Evolutionary conservation across 2,888 invertebrate genomes (phyloP), one percentile per base, ranked within the genome.

Genomic region (Mellilla xanthometata): DNA sequence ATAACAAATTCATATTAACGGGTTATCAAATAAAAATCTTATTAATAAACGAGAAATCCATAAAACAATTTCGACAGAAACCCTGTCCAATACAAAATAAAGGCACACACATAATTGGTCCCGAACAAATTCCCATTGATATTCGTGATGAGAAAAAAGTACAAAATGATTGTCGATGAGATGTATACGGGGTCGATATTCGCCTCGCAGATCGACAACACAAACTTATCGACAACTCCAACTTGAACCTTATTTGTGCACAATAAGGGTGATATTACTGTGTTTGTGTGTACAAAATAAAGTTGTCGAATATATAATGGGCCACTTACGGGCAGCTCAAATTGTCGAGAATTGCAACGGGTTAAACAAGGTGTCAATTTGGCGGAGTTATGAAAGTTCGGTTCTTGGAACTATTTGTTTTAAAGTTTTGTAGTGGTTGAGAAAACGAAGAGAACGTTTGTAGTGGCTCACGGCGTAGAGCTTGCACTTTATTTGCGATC

Each of bases 331-430:
- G 72, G 70, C 76, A 66, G 74, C 71, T 86, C 86, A 87, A 87
- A 87, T 88, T 82, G 86, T 81, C 72, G 75, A 70, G 85, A 79
- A 84, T 83, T 81, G 86, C 85, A 75, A 76, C 74, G 82, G 70
- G 65, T 76, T 76, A 75, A 78, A 82, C 88, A 86, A 88, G 88
- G 88, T 89, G 88, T 88, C 88, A 89, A 89, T 89, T 89, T 89
- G 80, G 83, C 65, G 74, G 72, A 88, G 87, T 88, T 87, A 88
- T 88, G 88, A 87, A 87, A 88, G 82, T 74, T 74, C 68, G 67
- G 68, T 88, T 87, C 88, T 78, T 35, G 70, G 88, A 88, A 86
- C 81, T 87, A 87, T 87, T 88, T 88, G 88, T 87, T 88, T 87
- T 85, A 72, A 77, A 80, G 71, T 74, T 75, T 72, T 71, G 68